Evolutionary conservation across 1,140 invertebrate species (phyloP).

Genomic region (Rhyzopertha dominica): DNA sequence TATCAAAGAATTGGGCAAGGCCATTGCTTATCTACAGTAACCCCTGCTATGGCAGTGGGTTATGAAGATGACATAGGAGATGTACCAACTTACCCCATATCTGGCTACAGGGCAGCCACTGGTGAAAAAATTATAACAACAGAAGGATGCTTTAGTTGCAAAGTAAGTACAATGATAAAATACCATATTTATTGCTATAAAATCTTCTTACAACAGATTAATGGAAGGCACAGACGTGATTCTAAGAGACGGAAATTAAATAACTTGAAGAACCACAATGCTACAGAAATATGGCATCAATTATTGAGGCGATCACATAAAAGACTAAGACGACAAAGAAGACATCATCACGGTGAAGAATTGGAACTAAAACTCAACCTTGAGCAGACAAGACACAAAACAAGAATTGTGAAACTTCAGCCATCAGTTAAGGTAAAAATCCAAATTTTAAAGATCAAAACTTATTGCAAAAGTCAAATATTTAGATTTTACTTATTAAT

Average conservation of each 20-base stretch:
- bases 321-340: slow-evolving; percentile 26
- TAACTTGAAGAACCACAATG: slow-evolving; percentile 20
- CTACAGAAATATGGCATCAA: slow-evolving; percentile 22
- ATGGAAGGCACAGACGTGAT: slow-evolving; percentile 45
- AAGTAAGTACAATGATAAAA: slow-evolving; percentile 50
- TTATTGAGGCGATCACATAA: slow-evolving; percentile 29
- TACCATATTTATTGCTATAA: slow-evolving; percentile 7
- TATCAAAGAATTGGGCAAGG: slow-evolving; percentile 63
- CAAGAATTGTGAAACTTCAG: slow-evolving; percentile 59
- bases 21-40: slow-evolving; percentile 75
- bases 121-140: slow-evolving; percentile 74
- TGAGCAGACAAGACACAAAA: slow-evolving; percentile 58
- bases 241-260: slow-evolving; percentile 29
- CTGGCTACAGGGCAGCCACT: slow-evolving; percentile 31
- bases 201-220: slow-evolving; percentile 34
- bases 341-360: slow-evolving; percentile 48
- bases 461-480: too few species aligned
- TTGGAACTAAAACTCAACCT: slow-evolving; percentile 53
- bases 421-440: slow-evolving; percentile 56
- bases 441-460: too few species aligned
- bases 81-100: slow-evolving; percentile 62
- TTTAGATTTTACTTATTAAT: too few species aligned
- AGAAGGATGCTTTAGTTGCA: slow-evolving; percentile 87
- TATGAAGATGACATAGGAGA: slow-evolving; percentile 60
- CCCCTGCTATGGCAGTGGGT: slow-evolving; percentile 51